These are phyloP conservation scores for Ahaetulla prasina DNA, from an alignment of 2,113 vertebrate species.

Conservation along the genomic window DNA sequence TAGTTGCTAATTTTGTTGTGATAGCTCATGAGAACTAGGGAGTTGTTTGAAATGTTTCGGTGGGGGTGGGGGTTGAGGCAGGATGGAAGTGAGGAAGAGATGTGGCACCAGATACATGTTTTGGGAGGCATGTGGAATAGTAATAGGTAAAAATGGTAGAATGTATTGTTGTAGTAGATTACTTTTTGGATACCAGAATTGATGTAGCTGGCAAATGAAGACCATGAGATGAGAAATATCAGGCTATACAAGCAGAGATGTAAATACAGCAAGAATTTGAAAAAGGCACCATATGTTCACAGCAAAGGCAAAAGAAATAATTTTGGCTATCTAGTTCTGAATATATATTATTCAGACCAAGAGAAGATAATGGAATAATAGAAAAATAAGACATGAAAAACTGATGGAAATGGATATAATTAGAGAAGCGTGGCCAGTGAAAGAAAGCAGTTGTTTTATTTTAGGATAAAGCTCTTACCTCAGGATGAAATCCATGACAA, in stretches of 20 bases:
- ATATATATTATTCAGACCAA: neutral
- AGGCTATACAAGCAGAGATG: neutral
- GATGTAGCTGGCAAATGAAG: neutral
- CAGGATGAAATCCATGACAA: constrained; percentile 94
- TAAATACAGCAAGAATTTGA: neutral
- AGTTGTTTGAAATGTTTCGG: neutral
- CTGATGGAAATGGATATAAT: neutral
- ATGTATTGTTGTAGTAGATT: neutral
- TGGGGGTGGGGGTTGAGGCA: no score
- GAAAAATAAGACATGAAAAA: neutral
- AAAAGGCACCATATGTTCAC: no score
- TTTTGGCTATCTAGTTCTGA: neutral
- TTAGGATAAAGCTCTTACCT: constrained; percentile 68
- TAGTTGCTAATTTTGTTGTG: neutral
- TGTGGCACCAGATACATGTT: neutral
- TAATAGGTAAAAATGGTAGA: neutral
- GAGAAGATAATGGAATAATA: neutral
- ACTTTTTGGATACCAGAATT: neutral
- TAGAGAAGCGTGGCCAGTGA: neutral
- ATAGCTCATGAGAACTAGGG: neutral
- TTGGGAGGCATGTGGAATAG: neutral
- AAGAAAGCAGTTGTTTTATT: neutral
- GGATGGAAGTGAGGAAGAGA: neutral
- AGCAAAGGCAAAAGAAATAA: neutral
- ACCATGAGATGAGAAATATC: neutral